Evolutionary conservation across 2,797 vertebrate species (phyloP).

Genomic region (Alouatta caraya): DNA sequence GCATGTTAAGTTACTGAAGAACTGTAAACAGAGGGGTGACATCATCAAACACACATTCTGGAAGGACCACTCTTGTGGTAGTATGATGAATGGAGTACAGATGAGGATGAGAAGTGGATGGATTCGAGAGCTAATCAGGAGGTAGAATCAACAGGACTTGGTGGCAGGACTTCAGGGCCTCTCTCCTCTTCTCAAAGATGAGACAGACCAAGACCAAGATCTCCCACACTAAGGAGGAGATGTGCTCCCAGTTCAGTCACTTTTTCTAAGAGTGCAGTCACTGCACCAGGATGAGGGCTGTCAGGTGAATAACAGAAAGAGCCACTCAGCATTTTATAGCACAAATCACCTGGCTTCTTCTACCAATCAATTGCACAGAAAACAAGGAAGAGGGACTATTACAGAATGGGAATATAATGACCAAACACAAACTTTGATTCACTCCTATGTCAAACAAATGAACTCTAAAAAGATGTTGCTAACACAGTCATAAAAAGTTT

Average conservation of each 20-base stretch:
- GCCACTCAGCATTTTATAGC: not conserved
- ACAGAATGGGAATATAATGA: not conserved
- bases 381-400: not conserved
- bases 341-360: not conserved
- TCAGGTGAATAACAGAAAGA: not conserved
- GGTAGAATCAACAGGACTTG: not conserved
- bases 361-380: not conserved
- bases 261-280: not conserved
- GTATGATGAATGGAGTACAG: not conserved
- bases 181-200: not conserved
- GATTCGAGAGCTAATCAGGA: not conserved
- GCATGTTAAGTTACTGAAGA: not conserved
- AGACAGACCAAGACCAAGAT: not conserved
- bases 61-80: not conserved
- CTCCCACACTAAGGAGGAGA: not conserved
- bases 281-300: not conserved
- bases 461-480: constrained; percentile 29
- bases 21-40: not conserved
- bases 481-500: not conserved
- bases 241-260: not conserved
- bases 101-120: not conserved
- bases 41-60: not conserved
- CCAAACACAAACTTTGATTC: not conserved
- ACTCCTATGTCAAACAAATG: not conserved
- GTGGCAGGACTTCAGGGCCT: not conserved